phyloP scores from a whole-genome alignment of 2,113 vertebrate genomes.

The Semnornis frantzii region DNA sequence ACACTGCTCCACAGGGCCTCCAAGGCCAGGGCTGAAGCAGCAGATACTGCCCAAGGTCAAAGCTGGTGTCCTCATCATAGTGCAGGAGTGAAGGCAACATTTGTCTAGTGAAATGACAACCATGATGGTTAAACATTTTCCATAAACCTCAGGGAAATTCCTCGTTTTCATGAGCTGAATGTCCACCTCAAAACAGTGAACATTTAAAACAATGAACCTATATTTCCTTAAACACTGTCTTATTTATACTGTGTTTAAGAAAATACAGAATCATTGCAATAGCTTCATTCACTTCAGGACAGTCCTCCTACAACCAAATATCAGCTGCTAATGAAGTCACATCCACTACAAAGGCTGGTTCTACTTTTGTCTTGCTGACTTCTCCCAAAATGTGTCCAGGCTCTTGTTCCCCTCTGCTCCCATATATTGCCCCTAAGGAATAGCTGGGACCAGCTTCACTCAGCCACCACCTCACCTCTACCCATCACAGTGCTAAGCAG shows the following conservation, averaged over 20 bases:
- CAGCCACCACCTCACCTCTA: background rate
- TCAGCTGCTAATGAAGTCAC: background rate
- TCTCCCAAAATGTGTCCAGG: background rate
- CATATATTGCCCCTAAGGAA: rapidly evolving
- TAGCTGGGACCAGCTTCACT: background rate
- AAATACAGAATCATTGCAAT: background rate
- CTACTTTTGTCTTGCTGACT: background rate
- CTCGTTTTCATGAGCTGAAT: background rate
- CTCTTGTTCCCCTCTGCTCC: background rate
- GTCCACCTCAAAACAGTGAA: background rate
- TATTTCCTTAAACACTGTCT: too few species aligned
- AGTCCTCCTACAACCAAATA: background rate
- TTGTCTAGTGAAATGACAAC: background rate
- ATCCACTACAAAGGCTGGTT: background rate
- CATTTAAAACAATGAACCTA: background rate
- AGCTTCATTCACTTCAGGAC: background rate
- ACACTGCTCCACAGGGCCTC: background rate
- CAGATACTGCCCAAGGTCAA: background rate
- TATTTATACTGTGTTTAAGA: background rate
- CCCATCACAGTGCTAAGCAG: background rate
- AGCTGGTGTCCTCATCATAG: background rate
- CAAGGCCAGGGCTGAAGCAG: background rate
- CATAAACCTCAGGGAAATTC: background rate
- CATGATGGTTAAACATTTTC: background rate
- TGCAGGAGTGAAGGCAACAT: background rate